phyloP scores from a whole-genome alignment of 2,888 invertebrate genomes.

The Aethes cnicana region DNA sequence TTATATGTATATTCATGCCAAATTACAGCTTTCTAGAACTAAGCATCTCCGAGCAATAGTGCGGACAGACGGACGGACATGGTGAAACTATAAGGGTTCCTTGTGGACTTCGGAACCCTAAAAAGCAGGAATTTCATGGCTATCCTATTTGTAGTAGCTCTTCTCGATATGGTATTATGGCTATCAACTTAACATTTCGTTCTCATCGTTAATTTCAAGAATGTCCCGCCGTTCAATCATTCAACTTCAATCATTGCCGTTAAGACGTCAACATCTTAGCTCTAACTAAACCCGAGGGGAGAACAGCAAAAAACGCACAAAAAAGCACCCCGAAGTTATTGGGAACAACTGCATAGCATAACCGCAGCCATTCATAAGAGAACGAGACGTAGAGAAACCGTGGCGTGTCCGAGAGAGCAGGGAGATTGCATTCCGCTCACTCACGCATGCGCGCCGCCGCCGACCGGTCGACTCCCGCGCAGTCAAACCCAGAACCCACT shows the following conservation, averaged over 20 bases:
- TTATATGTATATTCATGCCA: too few relatives aligned
- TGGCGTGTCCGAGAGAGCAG: conserved; percentile 70
- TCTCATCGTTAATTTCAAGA: too few relatives aligned
- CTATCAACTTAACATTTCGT: too few relatives aligned
- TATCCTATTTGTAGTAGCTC: too few relatives aligned
- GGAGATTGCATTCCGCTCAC: conserved; percentile 74
- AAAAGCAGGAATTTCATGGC: too few relatives aligned
- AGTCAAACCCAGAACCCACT: conserved; percentile 35
- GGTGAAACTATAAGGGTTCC: too few relatives aligned
- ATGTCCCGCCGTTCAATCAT: too few relatives aligned
- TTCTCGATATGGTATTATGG: too few relatives aligned
- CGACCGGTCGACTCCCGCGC: conserved; percentile 37
- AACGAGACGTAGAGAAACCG: conserved; percentile 61
- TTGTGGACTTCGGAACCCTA: too few relatives aligned
- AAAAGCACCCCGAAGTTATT: conserved; percentile 49
- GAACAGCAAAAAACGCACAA: conserved; percentile 49
- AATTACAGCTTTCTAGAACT: too few relatives aligned
- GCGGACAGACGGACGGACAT: too few relatives aligned
- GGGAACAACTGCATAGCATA: conserved; percentile 58
- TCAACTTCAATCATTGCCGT: neutral
- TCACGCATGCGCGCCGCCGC: conserved; percentile 47
- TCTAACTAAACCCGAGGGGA: conserved; percentile 39
- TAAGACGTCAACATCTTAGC: conserved; percentile 7
- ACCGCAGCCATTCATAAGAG: conserved; percentile 68
- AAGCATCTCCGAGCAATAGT: too few relatives aligned